These are phyloP conservation scores for sheep (Ovis aries) DNA, from an alignment of 2,113 vertebrate species.

Conservation along the genomic window DNA sequence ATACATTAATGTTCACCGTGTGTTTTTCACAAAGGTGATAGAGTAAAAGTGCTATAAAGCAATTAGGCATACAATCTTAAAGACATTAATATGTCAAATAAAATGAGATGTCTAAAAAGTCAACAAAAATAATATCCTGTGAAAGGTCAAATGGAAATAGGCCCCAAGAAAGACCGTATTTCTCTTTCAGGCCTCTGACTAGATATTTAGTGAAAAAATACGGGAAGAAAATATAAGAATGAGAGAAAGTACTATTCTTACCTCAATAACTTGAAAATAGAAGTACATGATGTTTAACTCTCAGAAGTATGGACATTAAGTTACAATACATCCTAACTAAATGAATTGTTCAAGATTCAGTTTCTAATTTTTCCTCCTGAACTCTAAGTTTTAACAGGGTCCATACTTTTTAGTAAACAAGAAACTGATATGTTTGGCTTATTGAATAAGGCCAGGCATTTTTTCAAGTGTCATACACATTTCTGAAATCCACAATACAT, in stretches of 20 bases:
- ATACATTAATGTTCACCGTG: slow-evolving; percentile 71
- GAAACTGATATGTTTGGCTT: slow-evolving; percentile 84
- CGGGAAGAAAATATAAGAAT: slow-evolving; percentile 52
- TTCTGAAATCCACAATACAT: slow-evolving; percentile 94
- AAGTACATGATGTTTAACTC: slow-evolving; percentile 21
- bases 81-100: slow-evolving; percentile 67
- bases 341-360: slow-evolving; percentile 57
- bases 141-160: slow-evolving; percentile 62
- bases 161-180: slow-evolving; percentile 15
- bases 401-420: slow-evolving; percentile 85
- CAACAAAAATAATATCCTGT: slow-evolving; percentile 55
- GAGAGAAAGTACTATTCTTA: slow-evolving; percentile 18
- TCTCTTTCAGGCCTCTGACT: slow-evolving; percentile 41
- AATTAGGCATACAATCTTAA: slow-evolving; percentile 70
- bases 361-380: slow-evolving; percentile 62
- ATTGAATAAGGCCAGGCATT: slow-evolving; percentile 84
- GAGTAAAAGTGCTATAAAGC: slow-evolving; percentile 72
- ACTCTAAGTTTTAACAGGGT: slow-evolving; percentile 77
- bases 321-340: slow-evolving; percentile 39
- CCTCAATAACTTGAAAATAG: slow-evolving; percentile 32
- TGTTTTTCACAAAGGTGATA: slow-evolving; percentile 68
- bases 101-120: slow-evolving; percentile 50
- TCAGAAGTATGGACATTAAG: neutral
- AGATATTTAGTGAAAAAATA: slow-evolving; percentile 48
- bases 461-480: slow-evolving; percentile 86